Evolutionary conservation across 1,140 invertebrate genomes (phyloP).

Genomic region (Argopecten irradians): DNA sequence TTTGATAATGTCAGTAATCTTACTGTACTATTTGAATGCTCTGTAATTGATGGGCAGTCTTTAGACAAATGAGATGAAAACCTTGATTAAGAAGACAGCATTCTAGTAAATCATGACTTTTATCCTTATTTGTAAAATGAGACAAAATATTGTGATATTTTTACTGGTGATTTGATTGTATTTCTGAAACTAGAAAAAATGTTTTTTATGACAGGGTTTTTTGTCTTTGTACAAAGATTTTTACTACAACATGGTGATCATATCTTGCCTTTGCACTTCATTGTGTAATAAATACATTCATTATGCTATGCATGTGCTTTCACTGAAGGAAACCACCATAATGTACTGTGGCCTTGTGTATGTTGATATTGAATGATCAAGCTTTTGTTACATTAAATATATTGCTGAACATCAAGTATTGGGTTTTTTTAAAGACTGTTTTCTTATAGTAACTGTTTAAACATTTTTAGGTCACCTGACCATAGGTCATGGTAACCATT

Average conservation of each 20-base stretch:
- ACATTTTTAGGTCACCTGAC: no score
- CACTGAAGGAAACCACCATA: not conserved
- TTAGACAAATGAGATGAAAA: no score
- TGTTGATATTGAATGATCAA: not conserved
- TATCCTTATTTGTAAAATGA: not conserved
- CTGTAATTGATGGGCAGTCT: no score
- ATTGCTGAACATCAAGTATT: not conserved
- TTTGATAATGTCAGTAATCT: no score
- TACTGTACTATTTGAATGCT: no score
- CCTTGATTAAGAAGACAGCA: no score
- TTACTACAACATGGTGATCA: not conserved
- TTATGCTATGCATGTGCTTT: conserved; percentile 10
- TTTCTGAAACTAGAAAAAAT: not conserved
- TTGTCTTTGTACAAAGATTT: not conserved
- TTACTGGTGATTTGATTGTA: not conserved
- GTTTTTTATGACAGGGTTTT: not conserved
- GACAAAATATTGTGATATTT: not conserved
- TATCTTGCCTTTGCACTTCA: not conserved
- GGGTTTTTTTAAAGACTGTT: no score
- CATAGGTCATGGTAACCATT: no score
- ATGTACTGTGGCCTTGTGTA: not conserved
- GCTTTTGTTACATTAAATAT: not conserved
- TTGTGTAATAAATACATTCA: not conserved
- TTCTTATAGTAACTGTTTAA: no score
- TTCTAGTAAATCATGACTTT: no score